phyloP scores from a whole-genome alignment of 53 echinoderm and acorn worm species.

The Henricia sp. region DNA sequence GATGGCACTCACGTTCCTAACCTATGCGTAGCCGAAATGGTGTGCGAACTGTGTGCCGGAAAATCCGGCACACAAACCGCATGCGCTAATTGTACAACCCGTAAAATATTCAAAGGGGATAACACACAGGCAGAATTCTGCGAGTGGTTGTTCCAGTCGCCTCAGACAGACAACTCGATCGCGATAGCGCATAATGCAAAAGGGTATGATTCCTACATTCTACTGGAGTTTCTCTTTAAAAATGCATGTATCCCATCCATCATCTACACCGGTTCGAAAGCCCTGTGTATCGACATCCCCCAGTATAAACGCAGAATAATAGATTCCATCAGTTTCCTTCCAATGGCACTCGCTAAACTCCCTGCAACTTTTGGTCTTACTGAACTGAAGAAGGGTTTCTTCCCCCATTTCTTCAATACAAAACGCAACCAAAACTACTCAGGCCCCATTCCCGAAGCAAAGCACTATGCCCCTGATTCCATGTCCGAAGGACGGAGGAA shows the following conservation, averaged over 20 bases:
- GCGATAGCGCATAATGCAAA: conserved; percentile 1
- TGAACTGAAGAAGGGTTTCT: conserved; percentile 43
- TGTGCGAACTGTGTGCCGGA: conserved; percentile 11
- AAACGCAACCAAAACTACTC: neutral
- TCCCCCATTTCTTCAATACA: conserved; percentile 43
- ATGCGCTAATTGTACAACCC: too few relatives aligned
- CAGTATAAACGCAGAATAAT: conserved; percentile 36
- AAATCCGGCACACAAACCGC: neutral
- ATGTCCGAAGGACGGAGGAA: too few relatives aligned
- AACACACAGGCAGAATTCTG: conserved; percentile 13
- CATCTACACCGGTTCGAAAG: conserved; percentile 30
- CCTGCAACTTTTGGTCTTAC: conserved; percentile 23
- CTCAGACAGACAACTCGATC: neutral
- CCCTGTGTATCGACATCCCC: neutral
- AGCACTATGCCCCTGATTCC: too few relatives aligned
- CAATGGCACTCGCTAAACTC: conserved; percentile 41
- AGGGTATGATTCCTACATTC: conserved; percentile 14
- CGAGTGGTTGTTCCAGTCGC: conserved; percentile 23
- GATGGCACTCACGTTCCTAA: conserved; percentile 22
- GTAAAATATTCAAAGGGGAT: conserved; percentile 39
- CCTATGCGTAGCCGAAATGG: conserved; percentile 15
- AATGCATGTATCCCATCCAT: neutral
- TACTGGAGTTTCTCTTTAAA: neutral
- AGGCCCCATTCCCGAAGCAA: conserved; percentile 27
- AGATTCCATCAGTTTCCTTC: conserved; percentile 58